Percentiles rank a stretch among this genome's conserved stretches.
Conservation (phyloP, 2,113 vertebrate species). For the Prietella phreatophila region DNA sequence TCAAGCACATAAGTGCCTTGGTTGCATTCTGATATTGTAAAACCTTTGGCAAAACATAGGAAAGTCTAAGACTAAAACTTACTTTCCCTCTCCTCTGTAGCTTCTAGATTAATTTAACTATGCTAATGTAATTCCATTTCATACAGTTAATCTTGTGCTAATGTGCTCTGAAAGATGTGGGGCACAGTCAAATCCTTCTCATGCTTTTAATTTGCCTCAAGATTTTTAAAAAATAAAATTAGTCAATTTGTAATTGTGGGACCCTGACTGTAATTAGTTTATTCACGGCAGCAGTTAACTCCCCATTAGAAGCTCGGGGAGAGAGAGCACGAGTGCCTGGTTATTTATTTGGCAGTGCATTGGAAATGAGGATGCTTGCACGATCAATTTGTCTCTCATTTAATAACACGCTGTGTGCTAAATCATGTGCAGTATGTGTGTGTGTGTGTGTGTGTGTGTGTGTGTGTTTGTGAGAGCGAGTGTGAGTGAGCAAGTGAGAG, state of each 20-base stretch:
- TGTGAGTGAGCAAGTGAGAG: not conserved
- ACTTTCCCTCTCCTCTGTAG: slow-evolving; percentile 58
- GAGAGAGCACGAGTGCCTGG: slow-evolving; percentile 16
- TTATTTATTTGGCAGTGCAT: slow-evolving; percentile 60
- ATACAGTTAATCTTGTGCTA: slow-evolving; percentile 79
- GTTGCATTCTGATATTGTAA: not conserved
- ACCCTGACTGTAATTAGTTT: slow-evolving; percentile 77
- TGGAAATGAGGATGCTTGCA: slow-evolving; percentile 67
- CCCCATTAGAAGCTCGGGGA: slow-evolving; percentile 64
- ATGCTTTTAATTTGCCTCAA: slow-evolving; percentile 74
- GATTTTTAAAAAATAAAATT: slow-evolving; percentile 72
- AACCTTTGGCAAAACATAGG: not conserved
- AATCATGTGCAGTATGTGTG: slow-evolving; percentile 64
- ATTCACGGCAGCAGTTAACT: slow-evolving; percentile 75
- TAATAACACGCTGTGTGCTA: slow-evolving; percentile 67
- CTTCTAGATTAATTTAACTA: slow-evolving; percentile 76
- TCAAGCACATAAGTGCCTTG: not conserved
- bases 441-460: slow-evolving; percentile 38
- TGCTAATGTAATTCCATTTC: slow-evolving; percentile 80
- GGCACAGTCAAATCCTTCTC: slow-evolving; percentile 76
- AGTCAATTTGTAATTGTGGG: slow-evolving; percentile 80
- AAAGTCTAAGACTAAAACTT: not conserved
- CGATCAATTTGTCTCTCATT: slow-evolving; percentile 70
- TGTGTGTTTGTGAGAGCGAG: not conserved
- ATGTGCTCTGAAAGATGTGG: slow-evolving; percentile 78